Base-by-base conservation (phyloP, 2,113 vertebrate genomes). In the Zingel zingel region DNA sequence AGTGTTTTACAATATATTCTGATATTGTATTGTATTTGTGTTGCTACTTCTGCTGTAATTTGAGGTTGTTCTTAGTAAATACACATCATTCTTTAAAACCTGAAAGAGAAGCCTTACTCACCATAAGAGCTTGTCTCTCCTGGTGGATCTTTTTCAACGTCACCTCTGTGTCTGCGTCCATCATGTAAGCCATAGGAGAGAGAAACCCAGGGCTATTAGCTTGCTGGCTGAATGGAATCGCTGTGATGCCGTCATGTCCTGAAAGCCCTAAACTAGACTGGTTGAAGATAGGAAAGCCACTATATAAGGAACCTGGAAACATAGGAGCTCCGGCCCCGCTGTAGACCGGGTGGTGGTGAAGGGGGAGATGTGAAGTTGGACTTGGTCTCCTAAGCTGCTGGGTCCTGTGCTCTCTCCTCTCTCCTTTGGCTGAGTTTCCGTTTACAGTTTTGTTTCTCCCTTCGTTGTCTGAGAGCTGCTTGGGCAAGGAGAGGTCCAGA, bases 401-500 rank as follows among this genome's bases (percentile, higher is more conserved):
- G 21, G 36, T 63, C 53, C 70, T 21, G 0, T 50, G 65, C 48
- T 93, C 89, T 72, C 72, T 88, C 64, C 67, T 89, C 48, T 86
- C 91, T 48, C 74, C 76, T 76, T 75, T 85, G 58, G 58, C 45
- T 74, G 78, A 81, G 70, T 53, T 86, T 6, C 90, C 90, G 1
- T 92, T 93, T 6, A 79, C 71, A 27, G 66, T 79, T 77, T 75
- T 88, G 58, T 47, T 77, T 23, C 43, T 82, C 61, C 62, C 64
- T 5, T 82, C 89, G 27, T 86, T 84, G 59, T 84, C 73, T 48
- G 69, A 53, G 9, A 58, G 82, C 23, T 68, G 82, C 77, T 95
- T 96, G 33, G 95, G 96, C 58, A 96, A 53, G 23, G 96, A 96
- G 15, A 96, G 94, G 77, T 96, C 96, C 65, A 96, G 86, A 14